Evolutionary conservation across 92 coral and sea anemone species (phyloP).

Genomic region (Plumapathes pennacea): DNA sequence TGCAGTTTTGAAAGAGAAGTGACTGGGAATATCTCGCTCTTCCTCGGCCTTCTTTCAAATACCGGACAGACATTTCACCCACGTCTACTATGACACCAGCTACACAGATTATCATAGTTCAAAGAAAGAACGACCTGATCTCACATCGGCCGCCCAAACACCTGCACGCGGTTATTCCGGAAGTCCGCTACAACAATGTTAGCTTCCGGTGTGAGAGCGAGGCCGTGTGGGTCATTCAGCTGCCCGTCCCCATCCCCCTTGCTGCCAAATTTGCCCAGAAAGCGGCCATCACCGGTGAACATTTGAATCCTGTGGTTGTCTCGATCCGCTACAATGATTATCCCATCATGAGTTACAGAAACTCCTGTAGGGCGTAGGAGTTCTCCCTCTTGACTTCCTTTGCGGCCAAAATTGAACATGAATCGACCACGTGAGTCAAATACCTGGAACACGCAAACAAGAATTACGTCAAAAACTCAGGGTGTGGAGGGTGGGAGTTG

Average conservation of each 20-base stretch:
- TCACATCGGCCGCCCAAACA: slow-evolving; percentile 71
- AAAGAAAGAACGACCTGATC: not conserved
- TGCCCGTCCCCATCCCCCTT: slow-evolving; percentile 99
- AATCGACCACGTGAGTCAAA: slow-evolving; percentile 96
- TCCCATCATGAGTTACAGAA: slow-evolving; percentile 95
- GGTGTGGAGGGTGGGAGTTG: too few relatives aligned
- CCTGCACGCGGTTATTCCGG: slow-evolving; percentile 90
- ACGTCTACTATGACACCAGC: too few relatives aligned
- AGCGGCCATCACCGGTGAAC: slow-evolving; percentile 93
- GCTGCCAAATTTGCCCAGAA: slow-evolving; percentile 86
- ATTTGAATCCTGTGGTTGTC: slow-evolving; percentile 97
- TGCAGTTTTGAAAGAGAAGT: too few relatives aligned
- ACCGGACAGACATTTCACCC: too few relatives aligned
- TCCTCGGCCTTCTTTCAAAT: too few relatives aligned
- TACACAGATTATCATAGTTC: not conserved
- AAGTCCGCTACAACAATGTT: slow-evolving; percentile 95
- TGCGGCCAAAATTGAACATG: slow-evolving; percentile 96
- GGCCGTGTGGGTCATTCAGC: slow-evolving; percentile 95
- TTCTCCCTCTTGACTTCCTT: slow-evolving; percentile 94
- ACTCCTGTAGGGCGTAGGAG: slow-evolving; percentile 97
- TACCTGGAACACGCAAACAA: slow-evolving; percentile 75
- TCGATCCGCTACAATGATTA: slow-evolving; percentile 94
- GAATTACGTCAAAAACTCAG: too few relatives aligned
- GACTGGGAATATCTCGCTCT: too few relatives aligned
- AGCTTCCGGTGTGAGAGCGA: slow-evolving; percentile 92